Evolutionary conservation across 2,797 vertebrate genomes (phyloP).

Genomic region (Catharus ustulatus): DNA sequence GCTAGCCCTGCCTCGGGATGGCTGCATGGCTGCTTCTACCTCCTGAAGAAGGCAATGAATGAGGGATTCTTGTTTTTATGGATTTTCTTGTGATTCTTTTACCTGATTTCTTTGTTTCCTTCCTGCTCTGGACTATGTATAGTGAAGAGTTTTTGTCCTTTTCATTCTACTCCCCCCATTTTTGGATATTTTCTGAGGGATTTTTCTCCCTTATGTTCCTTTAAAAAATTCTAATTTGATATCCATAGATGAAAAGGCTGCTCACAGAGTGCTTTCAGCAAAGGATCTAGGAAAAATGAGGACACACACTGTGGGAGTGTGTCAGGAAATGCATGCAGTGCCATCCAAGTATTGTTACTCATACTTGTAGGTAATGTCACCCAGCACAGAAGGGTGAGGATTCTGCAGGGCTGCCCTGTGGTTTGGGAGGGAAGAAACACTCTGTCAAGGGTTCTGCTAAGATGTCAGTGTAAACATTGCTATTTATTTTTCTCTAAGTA

Average conservation of each 20-base stretch:
- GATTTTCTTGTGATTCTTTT: background rate
- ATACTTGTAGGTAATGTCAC: background rate
- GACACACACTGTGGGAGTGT: too few species aligned
- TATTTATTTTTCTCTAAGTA: background rate
- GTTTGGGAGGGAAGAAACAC: background rate
- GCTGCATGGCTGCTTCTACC: background rate
- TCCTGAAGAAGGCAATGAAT: background rate
- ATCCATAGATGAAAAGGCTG: background rate
- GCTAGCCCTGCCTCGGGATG: background rate
- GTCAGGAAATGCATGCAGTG: background rate
- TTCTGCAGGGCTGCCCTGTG: background rate
- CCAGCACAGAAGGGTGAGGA: background rate
- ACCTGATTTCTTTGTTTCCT: background rate
- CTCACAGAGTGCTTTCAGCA: background rate
- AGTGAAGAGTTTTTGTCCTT: background rate
- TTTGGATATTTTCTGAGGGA: background rate
- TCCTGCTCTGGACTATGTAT: background rate
- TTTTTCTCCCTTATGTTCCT: background rate
- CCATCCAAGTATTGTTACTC: background rate
- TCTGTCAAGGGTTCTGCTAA: background rate
- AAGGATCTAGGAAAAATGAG: background rate
- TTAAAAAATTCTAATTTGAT: background rate
- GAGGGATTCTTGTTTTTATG: background rate
- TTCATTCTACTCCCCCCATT: background rate
- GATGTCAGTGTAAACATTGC: background rate